Base-by-base conservation (phyloP, 1,140 invertebrate species). In the Hetaerina americana region DNA sequence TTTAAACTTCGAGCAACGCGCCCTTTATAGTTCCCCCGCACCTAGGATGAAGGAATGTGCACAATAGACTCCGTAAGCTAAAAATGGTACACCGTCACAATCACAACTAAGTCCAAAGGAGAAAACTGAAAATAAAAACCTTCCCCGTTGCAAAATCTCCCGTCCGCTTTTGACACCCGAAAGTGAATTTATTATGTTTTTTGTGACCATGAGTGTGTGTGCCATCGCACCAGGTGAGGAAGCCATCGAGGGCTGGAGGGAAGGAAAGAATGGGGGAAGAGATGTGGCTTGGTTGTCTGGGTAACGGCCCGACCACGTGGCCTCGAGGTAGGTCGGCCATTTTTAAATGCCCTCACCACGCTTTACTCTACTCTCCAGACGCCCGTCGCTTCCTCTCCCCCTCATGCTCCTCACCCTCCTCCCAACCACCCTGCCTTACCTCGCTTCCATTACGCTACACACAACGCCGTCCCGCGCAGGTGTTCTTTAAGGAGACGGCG, bases 271-370 rank as follows among this genome's bases (percentile, higher is more conserved):
- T 8, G 22, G 22, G 22, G 22, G 22, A 57, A 57, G 2, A n/a
- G n/a, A n/a, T n/a, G n/a, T n/a, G n/a, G n/a, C n/a, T n/a, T n/a
- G n/a, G n/a, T n/a, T n/a, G 2, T n/a, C 40, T 12, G 40, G 15
- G 22, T 57, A 57, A 57, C 40, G 40, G 40, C 40, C 40, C 40
- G 40, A 57, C 40, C 40, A 57, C 40, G 40, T 57, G 40, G 40
- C 22, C 40, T n/a, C 25, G 57, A 26, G 49, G 66, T n/a, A n/a
- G n/a, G n/a, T n/a, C 66, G 27, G 71, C 71, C 71, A 71, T 71
- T 68, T 71, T 71, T 71, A 71, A 71, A 71, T 66, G 71, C 25
- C 71, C 71, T 66, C 12, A 67, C 22, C 27, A 40, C 57, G 28
- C 29, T 71, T 57, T 57, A 57, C 40, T 57, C 40, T 57, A 57